These are phyloP conservation scores for Cyprinella venusta DNA, from an alignment of 2,797 vertebrate genomes.

Conservation along the genomic window DNA sequence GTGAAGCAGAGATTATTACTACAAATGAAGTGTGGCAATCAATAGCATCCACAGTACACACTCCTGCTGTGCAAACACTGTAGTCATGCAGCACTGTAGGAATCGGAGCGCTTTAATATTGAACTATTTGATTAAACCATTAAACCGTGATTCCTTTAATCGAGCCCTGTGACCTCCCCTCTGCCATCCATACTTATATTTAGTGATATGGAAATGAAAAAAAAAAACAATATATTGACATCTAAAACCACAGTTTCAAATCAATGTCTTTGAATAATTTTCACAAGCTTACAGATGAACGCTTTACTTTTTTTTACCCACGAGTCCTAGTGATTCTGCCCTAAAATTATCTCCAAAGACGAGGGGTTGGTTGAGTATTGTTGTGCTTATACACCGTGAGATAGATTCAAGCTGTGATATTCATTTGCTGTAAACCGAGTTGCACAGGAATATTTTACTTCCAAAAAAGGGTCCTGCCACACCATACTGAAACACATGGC, in stretches of 20 bases:
- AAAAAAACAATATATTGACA: not conserved
- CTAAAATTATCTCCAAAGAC: slow-evolving; percentile 11
- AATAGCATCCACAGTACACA: slow-evolving; percentile 45
- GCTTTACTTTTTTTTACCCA: not conserved
- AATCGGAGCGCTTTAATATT: slow-evolving; percentile 36
- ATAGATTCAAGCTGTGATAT: slow-evolving; percentile 29
- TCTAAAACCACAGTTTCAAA: not conserved
- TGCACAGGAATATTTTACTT: slow-evolving; percentile 1
- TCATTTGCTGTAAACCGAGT: slow-evolving; percentile 7
- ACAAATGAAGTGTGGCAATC: slow-evolving; percentile 47
- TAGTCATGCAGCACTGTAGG: slow-evolving; percentile 41
- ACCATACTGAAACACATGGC: slow-evolving; percentile 5
- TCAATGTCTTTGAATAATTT: not conserved
- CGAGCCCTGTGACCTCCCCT: not conserved
- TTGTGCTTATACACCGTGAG: slow-evolving; percentile 26
- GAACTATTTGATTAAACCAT: not conserved
- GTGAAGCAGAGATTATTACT: slow-evolving; percentile 37
- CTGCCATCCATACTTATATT: not conserved
- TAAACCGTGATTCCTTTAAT: not conserved
- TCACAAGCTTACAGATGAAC: not conserved
- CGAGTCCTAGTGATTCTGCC: not conserved
- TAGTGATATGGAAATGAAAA: not conserved
- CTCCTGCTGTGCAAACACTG: slow-evolving; percentile 22
- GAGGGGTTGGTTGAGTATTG: slow-evolving; percentile 6
- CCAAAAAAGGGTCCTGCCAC: not conserved